Evolutionary conservation across 2,113 vertebrate genomes (phyloP).

Genomic region (Marcusenius ussheri): DNA sequence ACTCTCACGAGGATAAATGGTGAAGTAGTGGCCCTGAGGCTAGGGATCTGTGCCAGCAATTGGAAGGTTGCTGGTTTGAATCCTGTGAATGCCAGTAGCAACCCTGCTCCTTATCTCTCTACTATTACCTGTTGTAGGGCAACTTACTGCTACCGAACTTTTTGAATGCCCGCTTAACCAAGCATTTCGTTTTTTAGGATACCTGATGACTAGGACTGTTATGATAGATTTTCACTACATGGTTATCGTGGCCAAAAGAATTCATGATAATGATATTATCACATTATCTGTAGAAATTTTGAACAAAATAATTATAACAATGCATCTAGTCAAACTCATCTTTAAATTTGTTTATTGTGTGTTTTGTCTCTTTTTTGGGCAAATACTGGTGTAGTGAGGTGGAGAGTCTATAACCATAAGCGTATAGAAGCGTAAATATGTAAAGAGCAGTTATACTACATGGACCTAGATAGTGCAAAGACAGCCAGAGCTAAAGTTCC

Average conservation of each 20-base stretch:
- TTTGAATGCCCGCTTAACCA: not conserved
- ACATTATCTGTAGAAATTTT: not conserved
- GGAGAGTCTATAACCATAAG: not conserved
- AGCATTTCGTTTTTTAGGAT: too few relatives aligned
- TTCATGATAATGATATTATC: not conserved
- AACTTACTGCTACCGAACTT: too few relatives aligned
- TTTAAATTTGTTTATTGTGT: not conserved
- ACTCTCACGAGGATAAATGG: too few relatives aligned
- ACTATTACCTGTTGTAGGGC: too few relatives aligned
- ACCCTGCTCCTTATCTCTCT: too few relatives aligned
- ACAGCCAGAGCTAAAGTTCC: not conserved
- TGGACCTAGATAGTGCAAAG: not conserved
- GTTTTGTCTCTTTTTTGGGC: not conserved
- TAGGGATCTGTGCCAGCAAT: too few relatives aligned
- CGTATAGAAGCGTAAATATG: not conserved
- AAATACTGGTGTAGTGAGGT: not conserved
- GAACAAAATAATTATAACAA: not conserved
- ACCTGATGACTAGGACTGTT: not conserved
- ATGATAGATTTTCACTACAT: not conserved
- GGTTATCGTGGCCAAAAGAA: not conserved
- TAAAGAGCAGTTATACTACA: not conserved
- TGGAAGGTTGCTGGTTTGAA: too few relatives aligned
- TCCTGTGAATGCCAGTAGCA: too few relatives aligned
- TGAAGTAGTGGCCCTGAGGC: too few relatives aligned
- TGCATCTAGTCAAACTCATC: not conserved